phyloP scores from a whole-genome alignment of 2,888 invertebrate species.

The Cantharis rustica region DNA sequence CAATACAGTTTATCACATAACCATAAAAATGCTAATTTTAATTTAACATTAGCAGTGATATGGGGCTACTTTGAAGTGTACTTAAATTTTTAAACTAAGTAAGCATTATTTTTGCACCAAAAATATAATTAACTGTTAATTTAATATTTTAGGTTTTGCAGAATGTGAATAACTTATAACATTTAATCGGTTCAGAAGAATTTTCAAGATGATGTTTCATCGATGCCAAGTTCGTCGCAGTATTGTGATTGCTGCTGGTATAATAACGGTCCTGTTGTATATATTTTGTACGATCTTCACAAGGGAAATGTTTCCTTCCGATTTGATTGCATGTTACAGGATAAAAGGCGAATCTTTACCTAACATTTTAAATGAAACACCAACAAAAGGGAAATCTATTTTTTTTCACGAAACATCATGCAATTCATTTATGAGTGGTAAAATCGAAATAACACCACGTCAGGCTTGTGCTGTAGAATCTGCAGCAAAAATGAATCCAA shows the following conservation, averaged over 20 bases:
- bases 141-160: background rate
- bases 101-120: background rate
- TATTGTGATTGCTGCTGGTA: background rate
- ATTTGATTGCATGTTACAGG: conserved; percentile 46
- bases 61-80: background rate
- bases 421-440: conserved; percentile 50
- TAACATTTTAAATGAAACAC: conserved; percentile 46
- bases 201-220: background rate
- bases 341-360: conserved; percentile 40
- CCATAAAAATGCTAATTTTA: background rate
- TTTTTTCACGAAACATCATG: conserved; percentile 74
- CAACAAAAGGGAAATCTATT: conserved; percentile 58
- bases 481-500: conserved; percentile 66
- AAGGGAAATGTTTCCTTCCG: background rate
- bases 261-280: background rate
- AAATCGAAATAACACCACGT: conserved; percentile 58
- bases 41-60: background rate
- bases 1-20: background rate
- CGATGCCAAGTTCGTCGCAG: background rate
- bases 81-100: background rate
- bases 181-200: background rate
- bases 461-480: conserved; percentile 74
- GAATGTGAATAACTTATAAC: background rate
- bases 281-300: conserved; percentile 5
- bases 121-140: background rate